Evolutionary conservation across 2,113 vertebrate species (phyloP).

Genomic region (Takifugu bimaculatus): DNA sequence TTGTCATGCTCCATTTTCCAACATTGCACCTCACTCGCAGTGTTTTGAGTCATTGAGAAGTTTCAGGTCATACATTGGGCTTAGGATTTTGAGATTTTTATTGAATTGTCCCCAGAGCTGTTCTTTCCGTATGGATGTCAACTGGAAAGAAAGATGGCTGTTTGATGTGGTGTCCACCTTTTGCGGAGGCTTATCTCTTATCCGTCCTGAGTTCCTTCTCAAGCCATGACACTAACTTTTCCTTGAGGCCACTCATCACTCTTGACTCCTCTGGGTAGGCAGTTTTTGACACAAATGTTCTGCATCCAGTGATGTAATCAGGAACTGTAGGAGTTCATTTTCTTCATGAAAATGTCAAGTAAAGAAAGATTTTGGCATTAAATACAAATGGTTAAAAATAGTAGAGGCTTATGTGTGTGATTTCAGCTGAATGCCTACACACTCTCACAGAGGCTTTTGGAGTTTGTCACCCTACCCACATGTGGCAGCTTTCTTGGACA

Average conservation of each 20-base stretch:
- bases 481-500: slow-evolving; percentile 12
- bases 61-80: slow-evolving; percentile 17
- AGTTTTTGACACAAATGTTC: neutral
- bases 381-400: slow-evolving; percentile 16
- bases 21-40: neutral
- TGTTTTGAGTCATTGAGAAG: neutral
- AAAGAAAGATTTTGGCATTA: slow-evolving; percentile 2
- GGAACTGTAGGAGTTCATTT: neutral
- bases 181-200: slow-evolving; percentile 17
- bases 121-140: slow-evolving; percentile 9
- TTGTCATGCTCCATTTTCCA: too few species aligned
- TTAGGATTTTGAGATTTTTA: neutral
- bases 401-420: slow-evolving; percentile 3
- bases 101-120: slow-evolving; percentile 1
- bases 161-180: slow-evolving; percentile 11
- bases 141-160: slow-evolving; percentile 27
- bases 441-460: slow-evolving; percentile 1
- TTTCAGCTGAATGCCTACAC: slow-evolving; percentile 32
- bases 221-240: slow-evolving; percentile 15
- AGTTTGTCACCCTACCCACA: slow-evolving; percentile 30
- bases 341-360: neutral
- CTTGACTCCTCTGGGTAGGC: slow-evolving; percentile 4
- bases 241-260: slow-evolving; percentile 6
- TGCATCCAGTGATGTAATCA: neutral
- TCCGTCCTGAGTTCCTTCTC: slow-evolving; percentile 19